Evolutionary conservation across 2,113 vertebrate species (phyloP).

Genomic region (Solea senegalensis): DNA sequence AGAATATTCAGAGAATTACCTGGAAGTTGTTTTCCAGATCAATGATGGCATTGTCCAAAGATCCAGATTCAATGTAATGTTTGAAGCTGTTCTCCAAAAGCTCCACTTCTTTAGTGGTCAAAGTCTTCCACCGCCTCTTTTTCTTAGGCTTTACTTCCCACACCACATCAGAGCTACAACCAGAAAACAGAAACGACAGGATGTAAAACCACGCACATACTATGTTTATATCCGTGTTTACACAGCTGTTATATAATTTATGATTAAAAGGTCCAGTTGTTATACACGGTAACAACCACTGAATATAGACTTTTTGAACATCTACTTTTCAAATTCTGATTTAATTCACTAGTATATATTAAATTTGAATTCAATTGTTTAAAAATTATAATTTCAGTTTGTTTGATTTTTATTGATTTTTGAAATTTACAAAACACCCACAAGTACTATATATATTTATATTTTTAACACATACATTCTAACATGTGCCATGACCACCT

Average conservation of each 20-base stretch:
- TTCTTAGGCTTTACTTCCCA: constrained; percentile 95
- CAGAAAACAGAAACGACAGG: not conserved
- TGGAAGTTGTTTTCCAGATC: constrained; percentile 84
- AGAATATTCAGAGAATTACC: constrained; percentile 74
- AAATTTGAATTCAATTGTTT: too few relatives aligned
- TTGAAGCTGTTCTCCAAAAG: constrained; percentile 87
- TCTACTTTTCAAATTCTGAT: too few relatives aligned
- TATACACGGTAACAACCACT: not conserved
- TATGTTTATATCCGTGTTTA: not conserved
- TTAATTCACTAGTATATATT: too few relatives aligned
- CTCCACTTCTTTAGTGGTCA: constrained; percentile 87
- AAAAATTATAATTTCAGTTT: too few relatives aligned
- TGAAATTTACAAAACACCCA: not conserved
- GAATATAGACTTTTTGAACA: not conserved
- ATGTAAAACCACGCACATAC: not conserved
- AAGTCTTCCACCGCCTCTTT: constrained; percentile 90
- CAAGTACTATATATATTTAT: not conserved
- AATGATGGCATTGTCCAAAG: constrained; percentile 78
- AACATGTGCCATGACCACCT: too few relatives aligned
- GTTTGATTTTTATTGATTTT: not conserved
- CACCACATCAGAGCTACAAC: constrained; percentile 90
- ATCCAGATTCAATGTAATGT: constrained; percentile 84
- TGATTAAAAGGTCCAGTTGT: not conserved
- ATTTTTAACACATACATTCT: not conserved
- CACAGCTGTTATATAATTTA: too few relatives aligned